phyloP scores from a whole-genome alignment of 2,113 vertebrate species.

The Cyphomyrus discorhynchus region DNA sequence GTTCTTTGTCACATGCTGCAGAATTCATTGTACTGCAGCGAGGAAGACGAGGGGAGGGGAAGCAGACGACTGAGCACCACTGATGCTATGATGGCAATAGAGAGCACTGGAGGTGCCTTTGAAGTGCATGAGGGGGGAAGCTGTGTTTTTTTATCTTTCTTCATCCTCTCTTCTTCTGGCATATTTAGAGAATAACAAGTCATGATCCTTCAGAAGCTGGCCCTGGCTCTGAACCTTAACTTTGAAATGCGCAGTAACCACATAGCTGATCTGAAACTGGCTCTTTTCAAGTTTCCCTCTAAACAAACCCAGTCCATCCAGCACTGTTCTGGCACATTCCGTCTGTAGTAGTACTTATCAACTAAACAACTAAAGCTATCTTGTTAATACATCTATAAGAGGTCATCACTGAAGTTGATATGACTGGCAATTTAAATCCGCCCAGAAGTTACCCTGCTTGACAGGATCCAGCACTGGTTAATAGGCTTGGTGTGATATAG shows the following conservation, averaged over 20 bases:
- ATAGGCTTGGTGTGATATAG: neutral
- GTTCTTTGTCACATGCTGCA: conserved; percentile 1
- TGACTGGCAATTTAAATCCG: neutral
- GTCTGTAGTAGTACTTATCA: neutral
- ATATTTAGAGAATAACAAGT: conserved; percentile 38
- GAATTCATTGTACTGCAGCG: conserved; percentile 31
- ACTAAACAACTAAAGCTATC: neutral
- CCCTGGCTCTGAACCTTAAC: conserved; percentile 44
- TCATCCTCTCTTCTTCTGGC: conserved; percentile 38
- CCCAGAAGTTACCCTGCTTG: neutral
- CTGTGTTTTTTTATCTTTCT: conserved; percentile 32
- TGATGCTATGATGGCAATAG: conserved; percentile 52
- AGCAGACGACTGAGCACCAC: conserved; percentile 39
- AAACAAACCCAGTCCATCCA: conserved; percentile 21
- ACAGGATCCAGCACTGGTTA: neutral
- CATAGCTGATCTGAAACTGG: conserved; percentile 32
- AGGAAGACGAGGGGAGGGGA: conserved; percentile 12
- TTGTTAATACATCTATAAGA: neutral
- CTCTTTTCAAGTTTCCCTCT: conserved; percentile 44
- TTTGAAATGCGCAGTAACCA: conserved; percentile 57
- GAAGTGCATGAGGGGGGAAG: conserved; percentile 62
- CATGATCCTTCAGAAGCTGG: conserved; percentile 56
- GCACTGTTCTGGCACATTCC: conserved; percentile 6
- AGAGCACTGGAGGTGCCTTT: conserved; percentile 57
- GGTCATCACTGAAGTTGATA: neutral